Base-by-base conservation (phyloP, 1,140 invertebrate genomes). In the Centruroides vittatus region DNA sequence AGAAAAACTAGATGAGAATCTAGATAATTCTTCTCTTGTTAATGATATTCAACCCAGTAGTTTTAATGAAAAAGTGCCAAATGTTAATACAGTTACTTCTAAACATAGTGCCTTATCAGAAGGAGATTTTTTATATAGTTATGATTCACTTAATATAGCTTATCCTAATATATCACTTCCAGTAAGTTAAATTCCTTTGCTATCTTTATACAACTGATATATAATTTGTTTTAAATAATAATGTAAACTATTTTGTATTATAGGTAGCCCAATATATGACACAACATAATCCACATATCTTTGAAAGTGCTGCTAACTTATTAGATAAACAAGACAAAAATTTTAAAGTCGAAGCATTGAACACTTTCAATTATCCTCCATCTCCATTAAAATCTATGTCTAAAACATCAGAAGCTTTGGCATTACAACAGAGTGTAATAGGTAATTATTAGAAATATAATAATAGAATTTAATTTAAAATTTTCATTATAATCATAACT, bases 401-500 rank as follows among this genome's bases (percentile, higher is more conserved):
- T 41, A 56, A 57, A 13, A 63, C 68, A 13, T 59, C 62, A 11
- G 69, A 70, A 60, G 68, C 68, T 54, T 61, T 70, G 35, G 68
- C 68, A 10, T 55, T 70, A n/a, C 69, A 70, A 47, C 61, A 70
- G 34, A 67, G 68, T 61, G 67, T 69, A 51, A 69, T 70, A 56
- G 69, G 68, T 69, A 61, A 35, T 34, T 35, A 7, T 55, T 55
- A 6, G 47, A 53, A 12, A 52, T 41, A 57, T 46, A 1, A 4
- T 13, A 35, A 13, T 41, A 41, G 56, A 23, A 5, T 8, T 54
- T 58, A 5, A 49, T 52, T 23, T 62, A 52, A 60, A 11, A 55
- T 1, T 1, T 36, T 49, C 34, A 57, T 23, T 47, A 48, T 48
- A 54, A n/a, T 7, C 23, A 47, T 35, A 35, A 60, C 58, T 58